Conservation (phyloP, 1,140 invertebrate genomes). For the Luehdorfia chinensis region DNA sequence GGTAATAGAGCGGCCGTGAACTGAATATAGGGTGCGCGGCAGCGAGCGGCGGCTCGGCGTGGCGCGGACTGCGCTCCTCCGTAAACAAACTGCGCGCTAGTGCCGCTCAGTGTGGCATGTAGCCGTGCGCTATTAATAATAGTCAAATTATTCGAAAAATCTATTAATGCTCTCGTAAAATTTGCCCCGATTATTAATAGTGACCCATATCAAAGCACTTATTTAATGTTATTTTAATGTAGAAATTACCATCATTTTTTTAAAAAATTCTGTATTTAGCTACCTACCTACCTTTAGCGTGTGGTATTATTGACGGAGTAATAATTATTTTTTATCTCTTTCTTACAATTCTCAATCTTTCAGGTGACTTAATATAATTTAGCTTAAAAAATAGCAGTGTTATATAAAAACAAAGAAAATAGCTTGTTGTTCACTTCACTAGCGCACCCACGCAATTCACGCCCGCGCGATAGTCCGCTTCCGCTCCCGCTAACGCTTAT, state of each 20-base stretch:
- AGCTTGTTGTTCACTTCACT: constrained; percentile 6
- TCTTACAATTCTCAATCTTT: too few relatives aligned
- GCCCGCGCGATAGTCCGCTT: constrained; percentile 18
- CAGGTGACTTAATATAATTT: too few relatives aligned
- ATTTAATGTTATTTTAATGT: too few relatives aligned
- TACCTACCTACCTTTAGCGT: too few relatives aligned
- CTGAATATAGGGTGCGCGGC: constrained; percentile 63
- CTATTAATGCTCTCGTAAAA: neutral
- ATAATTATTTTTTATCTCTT: too few relatives aligned
- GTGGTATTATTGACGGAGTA: too few relatives aligned
- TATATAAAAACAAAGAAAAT: constrained; percentile 3
- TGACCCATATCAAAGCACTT: too few relatives aligned
- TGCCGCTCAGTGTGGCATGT: constrained; percentile 35
- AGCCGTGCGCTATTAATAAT: constrained; percentile 11
- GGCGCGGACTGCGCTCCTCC: constrained; percentile 54
- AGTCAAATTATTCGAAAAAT: neutral
- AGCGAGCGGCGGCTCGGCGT: constrained; percentile 40
- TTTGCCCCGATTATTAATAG: too few relatives aligned
- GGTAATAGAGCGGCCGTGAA: constrained; percentile 72
- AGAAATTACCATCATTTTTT: too few relatives aligned
- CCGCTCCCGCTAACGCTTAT: constrained; percentile 22
- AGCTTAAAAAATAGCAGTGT: constrained; percentile 8
- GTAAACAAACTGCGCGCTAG: constrained; percentile 53
- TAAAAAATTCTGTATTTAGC: too few relatives aligned
- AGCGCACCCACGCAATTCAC: constrained; percentile 30